Conservation (phyloP, 2,888 invertebrate species). For the Odontothrips loti region DNA sequence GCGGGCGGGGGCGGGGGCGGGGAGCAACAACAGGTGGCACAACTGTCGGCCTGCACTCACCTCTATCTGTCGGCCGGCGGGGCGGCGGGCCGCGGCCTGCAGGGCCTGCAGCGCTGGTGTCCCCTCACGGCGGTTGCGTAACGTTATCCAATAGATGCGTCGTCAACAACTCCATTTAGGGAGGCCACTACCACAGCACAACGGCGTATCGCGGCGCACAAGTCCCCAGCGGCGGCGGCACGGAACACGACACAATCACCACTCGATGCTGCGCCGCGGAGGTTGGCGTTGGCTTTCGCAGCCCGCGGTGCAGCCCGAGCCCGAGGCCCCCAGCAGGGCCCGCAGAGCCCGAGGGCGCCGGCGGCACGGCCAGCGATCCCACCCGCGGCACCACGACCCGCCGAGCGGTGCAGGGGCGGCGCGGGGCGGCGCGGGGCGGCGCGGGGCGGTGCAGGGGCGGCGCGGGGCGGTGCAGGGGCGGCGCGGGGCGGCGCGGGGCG, state of each 20-base stretch:
- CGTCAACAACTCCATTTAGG: slow-evolving; percentile 1
- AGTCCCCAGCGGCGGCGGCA: no score
- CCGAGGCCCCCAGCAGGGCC: not conserved
- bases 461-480: not conserved
- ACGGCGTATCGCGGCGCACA: not conserved
- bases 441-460: not conserved
- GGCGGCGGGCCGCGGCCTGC: no score
- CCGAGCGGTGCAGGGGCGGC: not conserved
- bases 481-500: no score
- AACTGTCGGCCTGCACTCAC: no score
- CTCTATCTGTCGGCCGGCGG: no score
- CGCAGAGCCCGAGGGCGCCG: not conserved
- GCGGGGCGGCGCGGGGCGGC: not conserved
- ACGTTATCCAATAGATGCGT: not conserved
- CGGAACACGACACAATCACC: not conserved
- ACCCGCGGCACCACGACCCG: not conserved
- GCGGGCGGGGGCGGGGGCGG: no score
- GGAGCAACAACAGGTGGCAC: no score
- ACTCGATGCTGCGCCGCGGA: not conserved
- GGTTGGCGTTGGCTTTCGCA: no score
- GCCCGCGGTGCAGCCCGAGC: no score
- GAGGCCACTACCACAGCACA: not conserved
- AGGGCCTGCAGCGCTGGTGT: no score
- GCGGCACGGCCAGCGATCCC: not conserved
- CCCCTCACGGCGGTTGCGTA: not conserved